Percentiles rank a stretch among this genome's conserved stretches.
These are phyloP conservation scores for Hypsopygia costalis DNA, from an alignment of 2,888 invertebrate genomes.

Conservation along the genomic window DNA sequence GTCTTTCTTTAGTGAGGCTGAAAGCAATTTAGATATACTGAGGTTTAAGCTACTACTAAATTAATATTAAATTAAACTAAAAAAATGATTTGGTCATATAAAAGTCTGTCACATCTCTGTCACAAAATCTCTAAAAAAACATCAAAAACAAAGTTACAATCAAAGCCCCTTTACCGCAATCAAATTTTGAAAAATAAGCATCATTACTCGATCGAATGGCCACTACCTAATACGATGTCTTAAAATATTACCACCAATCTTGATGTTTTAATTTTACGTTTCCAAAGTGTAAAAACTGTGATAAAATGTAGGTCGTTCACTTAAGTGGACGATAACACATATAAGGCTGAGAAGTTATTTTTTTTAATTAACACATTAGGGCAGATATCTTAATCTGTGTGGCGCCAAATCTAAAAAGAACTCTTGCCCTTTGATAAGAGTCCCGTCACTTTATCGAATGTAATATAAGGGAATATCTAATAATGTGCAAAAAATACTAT, in stretches of 20 bases:
- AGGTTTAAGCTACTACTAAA: no score
- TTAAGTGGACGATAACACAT: slow-evolving; percentile 70
- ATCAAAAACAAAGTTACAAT: no score
- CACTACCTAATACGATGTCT: background rate
- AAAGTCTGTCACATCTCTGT: no score
- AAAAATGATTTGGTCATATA: no score
- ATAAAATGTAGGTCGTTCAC: slow-evolving; percentile 55
- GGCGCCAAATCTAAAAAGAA: slow-evolving; percentile 75
- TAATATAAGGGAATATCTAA: slow-evolving; percentile 51
- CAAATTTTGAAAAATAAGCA: background rate
- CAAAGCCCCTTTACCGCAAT: no score
- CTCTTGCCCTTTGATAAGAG: slow-evolving; percentile 64
- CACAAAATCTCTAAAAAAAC: no score
- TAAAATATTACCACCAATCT: slow-evolving; percentile 27
- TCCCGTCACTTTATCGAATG: slow-evolving; percentile 63
- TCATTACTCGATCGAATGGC: background rate
- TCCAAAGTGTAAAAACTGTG: slow-evolving; percentile 65
- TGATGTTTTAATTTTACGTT: slow-evolving; percentile 55
- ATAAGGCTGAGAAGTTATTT: slow-evolving; percentile 58
- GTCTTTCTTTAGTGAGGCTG: slow-evolving; percentile 28
- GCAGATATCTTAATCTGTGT: slow-evolving; percentile 73
- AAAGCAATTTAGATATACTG: no score
- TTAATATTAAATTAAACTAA: no score
- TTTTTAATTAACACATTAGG: slow-evolving; percentile 77
- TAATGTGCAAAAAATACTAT: slow-evolving; percentile 67